Evolutionary conservation across 2,888 invertebrate genomes (phyloP), one percentile per base, ranked within the genome.

Genomic region (Crossocerus cetratus): DNA sequence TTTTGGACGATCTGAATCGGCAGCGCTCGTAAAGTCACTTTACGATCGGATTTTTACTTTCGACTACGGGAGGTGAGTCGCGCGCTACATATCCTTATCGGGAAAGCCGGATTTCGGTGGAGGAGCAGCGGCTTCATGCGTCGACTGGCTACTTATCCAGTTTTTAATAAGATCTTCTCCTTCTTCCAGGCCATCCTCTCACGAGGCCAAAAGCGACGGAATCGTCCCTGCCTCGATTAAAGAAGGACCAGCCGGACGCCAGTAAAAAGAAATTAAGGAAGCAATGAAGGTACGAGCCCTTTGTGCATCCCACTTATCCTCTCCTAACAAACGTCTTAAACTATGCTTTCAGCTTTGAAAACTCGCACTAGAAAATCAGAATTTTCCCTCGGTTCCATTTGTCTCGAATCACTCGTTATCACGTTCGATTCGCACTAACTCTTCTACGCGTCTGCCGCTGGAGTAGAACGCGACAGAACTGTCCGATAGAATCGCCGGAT

Each of bases 1-100:
- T n/a, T n/a, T n/a, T n/a, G n/a, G n/a, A n/a, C n/a, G n/a, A n/a
- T n/a, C n/a, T n/a, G n/a, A n/a, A n/a, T n/a, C n/a, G n/a, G n/a
- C n/a, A n/a, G n/a, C n/a, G n/a, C n/a, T 55, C 68, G 66, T 77
- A 67, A 80, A 77, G 59, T 66, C 69, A 77, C 74, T 78, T 76
- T 80, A 78, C 18, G 22, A 20, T 63, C 53, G 13, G 56, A 54
- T 54, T 32, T 69, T 61, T 57, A 45, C 16, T 32, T n/a, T 14
- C 54, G 59, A 49, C 44, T 44, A 58, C 14, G 45, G 3, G 55
- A 55, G 62, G 65, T 23, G 53, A 32, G 74, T 80, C 69, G 69
- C 32, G 1, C 57, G 54, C 45, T 42, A 2, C 32, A 13, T 54
- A 45, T 63, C 49, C 49, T 73, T 69, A 68, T 69, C 64, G 45